phyloP scores from a whole-genome alignment of 1,140 invertebrate genomes.

The Chironomus striatipennis region DNA sequence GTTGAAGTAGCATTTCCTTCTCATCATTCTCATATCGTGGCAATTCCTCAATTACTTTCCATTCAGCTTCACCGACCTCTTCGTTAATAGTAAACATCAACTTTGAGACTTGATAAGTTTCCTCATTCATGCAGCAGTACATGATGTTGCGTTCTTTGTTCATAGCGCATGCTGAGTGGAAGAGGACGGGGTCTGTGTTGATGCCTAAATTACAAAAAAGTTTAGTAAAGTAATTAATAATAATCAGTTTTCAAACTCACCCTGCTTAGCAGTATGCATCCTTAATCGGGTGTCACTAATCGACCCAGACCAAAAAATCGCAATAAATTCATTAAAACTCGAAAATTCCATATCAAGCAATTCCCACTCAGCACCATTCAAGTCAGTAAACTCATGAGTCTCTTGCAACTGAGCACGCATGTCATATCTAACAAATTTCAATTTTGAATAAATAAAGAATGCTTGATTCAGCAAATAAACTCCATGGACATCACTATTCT shows the following conservation, averaged over 20 bases:
- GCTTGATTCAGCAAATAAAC: conserved; percentile 69
- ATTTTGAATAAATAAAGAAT: conserved; percentile 48
- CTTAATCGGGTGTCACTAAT: conserved; percentile 64
- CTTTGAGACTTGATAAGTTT: conserved; percentile 44
- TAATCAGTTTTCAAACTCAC: conserved; percentile 27
- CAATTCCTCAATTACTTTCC: conserved; percentile 51
- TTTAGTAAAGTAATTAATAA: too few species aligned
- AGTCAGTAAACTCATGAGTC: conserved; percentile 42
- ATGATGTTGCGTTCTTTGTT: conserved; percentile 47
- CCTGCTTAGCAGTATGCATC: conserved; percentile 51
- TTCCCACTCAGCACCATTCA: conserved; percentile 24
- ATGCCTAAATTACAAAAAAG: conserved; percentile 14
- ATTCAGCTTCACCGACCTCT: conserved; percentile 46
- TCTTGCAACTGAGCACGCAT: conserved; percentile 53
- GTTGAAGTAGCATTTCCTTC: conserved; percentile 65
- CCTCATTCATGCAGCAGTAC: conserved; percentile 51
- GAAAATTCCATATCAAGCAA: conserved; percentile 55
- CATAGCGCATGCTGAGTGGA: conserved; percentile 63
- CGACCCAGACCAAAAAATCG: conserved; percentile 70
- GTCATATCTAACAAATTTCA: conserved; percentile 62
- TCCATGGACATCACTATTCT: conserved; percentile 49
- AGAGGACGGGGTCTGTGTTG: conserved; percentile 56
- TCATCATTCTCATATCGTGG: conserved; percentile 57
- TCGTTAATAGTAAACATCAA: conserved; percentile 25
- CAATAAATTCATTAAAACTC: conserved; percentile 57